These are phyloP conservation scores for Suillia variegata DNA, from an alignment of 2,888 invertebrate genomes.

Conservation along the genomic window DNA sequence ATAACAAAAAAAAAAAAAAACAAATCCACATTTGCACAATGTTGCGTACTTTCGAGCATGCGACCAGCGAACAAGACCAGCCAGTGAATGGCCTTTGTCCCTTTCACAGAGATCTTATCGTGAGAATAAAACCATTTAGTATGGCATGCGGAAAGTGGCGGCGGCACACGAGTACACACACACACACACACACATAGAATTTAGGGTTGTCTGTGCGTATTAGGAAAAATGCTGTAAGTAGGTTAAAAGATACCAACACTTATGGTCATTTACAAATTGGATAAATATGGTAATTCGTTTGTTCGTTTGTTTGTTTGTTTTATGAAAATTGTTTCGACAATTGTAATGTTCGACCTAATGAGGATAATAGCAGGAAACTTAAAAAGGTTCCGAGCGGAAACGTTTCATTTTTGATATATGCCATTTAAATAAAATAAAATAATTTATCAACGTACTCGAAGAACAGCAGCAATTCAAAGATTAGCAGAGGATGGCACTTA, in stretches of 20 bases:
- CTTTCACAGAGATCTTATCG: slow-evolving; percentile 6
- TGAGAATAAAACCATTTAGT: slow-evolving; percentile 1
- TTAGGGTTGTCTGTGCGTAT: neutral
- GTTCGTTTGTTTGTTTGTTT: slow-evolving; percentile 5
- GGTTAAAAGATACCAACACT: slow-evolving; percentile 45
- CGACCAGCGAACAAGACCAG: too few relatives aligned
- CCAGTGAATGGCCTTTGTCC: slow-evolving; percentile 14
- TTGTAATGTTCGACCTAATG: too few relatives aligned
- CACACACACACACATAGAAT: too few relatives aligned
- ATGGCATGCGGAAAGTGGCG: too few relatives aligned
- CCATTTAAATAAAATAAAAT: slow-evolving; percentile 14
- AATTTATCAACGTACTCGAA: too few relatives aligned
- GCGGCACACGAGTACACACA: too few relatives aligned
- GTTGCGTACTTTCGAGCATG: too few relatives aligned
- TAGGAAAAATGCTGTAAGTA: slow-evolving; percentile 4
- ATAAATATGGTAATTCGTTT: slow-evolving; percentile 7
- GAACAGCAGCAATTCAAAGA: slow-evolving; percentile 41
- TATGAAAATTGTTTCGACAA: too few relatives aligned
- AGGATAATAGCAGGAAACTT: too few relatives aligned
- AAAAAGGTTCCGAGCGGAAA: too few relatives aligned
- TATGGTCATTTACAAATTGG: slow-evolving; percentile 27
- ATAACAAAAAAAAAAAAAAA: neutral
- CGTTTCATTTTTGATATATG: too few relatives aligned
- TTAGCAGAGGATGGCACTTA: slow-evolving; percentile 29
- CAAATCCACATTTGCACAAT: neutral